These are phyloP conservation scores for Chaitophorus viminalis DNA, from an alignment of 2,888 invertebrate genomes.

Conservation along the genomic window DNA sequence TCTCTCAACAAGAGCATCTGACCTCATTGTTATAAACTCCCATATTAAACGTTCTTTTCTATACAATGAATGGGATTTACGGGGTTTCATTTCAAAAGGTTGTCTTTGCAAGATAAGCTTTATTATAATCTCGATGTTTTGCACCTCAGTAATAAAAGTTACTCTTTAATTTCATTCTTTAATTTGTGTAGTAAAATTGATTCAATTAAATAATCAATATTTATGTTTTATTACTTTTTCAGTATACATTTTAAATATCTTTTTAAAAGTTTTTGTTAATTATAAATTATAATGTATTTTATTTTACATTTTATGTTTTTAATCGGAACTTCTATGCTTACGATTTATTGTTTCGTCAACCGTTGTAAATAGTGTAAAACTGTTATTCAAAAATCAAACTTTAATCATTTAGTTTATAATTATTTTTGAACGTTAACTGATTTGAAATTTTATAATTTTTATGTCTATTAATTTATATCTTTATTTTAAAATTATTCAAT, in stretches of 20 bases:
- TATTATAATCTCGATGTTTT: constrained; percentile 47
- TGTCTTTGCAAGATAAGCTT: constrained; percentile 38
- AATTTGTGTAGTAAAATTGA: background rate
- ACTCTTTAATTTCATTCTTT: background rate
- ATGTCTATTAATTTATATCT: no score
- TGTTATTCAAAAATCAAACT: no score
- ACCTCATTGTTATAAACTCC: constrained; percentile 54
- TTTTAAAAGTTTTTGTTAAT: no score
- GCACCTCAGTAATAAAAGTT: background rate
- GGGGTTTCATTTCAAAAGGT: constrained; percentile 37
- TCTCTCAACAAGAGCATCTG: constrained; percentile 52
- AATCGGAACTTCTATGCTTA: background rate
- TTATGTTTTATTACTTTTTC: background rate
- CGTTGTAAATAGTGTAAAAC: no score
- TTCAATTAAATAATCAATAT: background rate
- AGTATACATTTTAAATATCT: background rate
- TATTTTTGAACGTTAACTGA: no score
- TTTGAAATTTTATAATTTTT: no score
- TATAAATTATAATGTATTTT: no score
- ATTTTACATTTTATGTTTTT: no score
- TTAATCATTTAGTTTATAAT: no score
- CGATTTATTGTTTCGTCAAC: no score
- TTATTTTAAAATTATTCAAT: no score
- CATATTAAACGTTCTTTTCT: constrained; percentile 54
- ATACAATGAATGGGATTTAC: constrained; percentile 28